Conservation (phyloP, 2,797 vertebrate species). For the Parambassis ranga region DNA sequence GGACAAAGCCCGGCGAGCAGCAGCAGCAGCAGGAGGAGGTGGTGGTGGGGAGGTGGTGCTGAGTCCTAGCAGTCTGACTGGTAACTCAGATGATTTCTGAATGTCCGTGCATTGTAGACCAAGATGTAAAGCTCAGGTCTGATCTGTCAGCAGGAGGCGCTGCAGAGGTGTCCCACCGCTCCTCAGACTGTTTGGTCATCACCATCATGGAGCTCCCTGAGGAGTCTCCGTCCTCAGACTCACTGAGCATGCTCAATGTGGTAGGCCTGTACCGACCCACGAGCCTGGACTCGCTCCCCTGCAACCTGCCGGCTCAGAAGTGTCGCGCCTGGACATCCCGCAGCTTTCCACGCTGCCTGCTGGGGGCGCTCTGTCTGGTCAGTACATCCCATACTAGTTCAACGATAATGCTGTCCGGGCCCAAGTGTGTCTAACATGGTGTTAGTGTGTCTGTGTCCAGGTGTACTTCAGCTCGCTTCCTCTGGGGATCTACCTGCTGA, state of each 20-base stretch:
- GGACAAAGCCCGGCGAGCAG: slow-evolving; percentile 65
- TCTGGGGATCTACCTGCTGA: slow-evolving; percentile 90
- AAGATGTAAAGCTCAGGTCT: not conserved
- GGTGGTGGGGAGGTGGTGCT: slow-evolving; percentile 81
- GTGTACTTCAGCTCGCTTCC: slow-evolving; percentile 91
- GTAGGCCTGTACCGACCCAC: slow-evolving; percentile 82
- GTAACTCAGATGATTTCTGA: slow-evolving; percentile 19
- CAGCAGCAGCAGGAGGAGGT: slow-evolving; percentile 56
- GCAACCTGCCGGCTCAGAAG: slow-evolving; percentile 77
- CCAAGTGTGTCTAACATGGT: not conserved
- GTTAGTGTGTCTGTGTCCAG: slow-evolving; percentile 17
- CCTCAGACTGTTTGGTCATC: slow-evolving; percentile 88
- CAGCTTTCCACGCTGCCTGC: slow-evolving; percentile 83
- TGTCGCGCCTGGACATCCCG: slow-evolving; percentile 80
- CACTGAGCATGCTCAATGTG: slow-evolving; percentile 83
- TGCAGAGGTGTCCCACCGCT: slow-evolving; percentile 53
- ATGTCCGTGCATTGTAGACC: too few relatives aligned
- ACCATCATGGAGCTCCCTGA: slow-evolving; percentile 89
- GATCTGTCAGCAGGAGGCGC: not conserved
- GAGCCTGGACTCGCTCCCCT: slow-evolving; percentile 81
- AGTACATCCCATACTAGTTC: not conserved
- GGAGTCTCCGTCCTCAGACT: slow-evolving; percentile 79
- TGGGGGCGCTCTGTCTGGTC: slow-evolving; percentile 86
- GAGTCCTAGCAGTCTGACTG: slow-evolving; percentile 79
- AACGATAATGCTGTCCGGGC: too few relatives aligned